These are phyloP conservation scores for Troilus luridus DNA, from an alignment of 2,888 invertebrate genomes.

Conservation along the genomic window DNA sequence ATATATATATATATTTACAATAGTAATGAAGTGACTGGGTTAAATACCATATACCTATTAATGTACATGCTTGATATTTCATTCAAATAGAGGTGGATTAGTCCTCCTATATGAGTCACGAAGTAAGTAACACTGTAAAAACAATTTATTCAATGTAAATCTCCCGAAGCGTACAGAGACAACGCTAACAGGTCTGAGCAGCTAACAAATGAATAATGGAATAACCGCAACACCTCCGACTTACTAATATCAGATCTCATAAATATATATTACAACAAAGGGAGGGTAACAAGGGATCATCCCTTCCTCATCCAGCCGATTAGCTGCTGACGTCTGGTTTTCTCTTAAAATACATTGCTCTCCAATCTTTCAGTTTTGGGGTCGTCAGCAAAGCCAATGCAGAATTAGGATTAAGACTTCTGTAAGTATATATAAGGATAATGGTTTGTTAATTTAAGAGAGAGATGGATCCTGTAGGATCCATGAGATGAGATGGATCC, in stretches of 20 bases:
- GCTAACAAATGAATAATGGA: background rate
- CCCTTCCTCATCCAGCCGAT: background rate
- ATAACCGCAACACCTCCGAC: background rate
- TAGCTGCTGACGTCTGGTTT: background rate
- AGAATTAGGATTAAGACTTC: too few species aligned
- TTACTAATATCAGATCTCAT: slow-evolving; percentile 1
- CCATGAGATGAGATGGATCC: too few species aligned
- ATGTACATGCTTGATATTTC: too few species aligned
- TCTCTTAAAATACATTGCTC: background rate
- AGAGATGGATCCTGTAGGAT: too few species aligned
- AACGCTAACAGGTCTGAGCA: background rate
- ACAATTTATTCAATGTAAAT: background rate
- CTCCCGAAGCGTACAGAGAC: background rate
- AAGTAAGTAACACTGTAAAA: background rate
- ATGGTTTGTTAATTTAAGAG: too few species aligned
- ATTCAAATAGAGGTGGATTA: background rate
- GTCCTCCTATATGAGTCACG: background rate
- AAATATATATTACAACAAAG: slow-evolving; percentile 23
- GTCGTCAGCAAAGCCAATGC: too few species aligned
- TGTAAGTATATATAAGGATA: too few species aligned
- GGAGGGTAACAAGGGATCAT: background rate
- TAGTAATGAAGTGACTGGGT: too few species aligned
- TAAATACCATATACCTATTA: too few species aligned
- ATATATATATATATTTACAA: too few species aligned
- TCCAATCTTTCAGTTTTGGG: too few species aligned